Conservation (phyloP, 2,797 vertebrate genomes). For the Cichlasoma orientale region DNA sequence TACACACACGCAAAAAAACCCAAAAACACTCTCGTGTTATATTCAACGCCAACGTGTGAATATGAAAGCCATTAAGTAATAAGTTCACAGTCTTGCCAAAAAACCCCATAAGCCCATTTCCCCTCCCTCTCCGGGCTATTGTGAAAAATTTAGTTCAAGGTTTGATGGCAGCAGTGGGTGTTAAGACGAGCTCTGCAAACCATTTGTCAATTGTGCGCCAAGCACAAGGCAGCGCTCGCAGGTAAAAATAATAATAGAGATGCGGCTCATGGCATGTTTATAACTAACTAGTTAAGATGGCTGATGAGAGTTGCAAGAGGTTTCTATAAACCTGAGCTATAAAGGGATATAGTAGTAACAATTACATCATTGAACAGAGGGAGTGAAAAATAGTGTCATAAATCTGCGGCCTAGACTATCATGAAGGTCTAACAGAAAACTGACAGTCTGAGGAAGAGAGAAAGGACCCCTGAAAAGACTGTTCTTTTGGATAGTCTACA, state of each 20-base stretch:
- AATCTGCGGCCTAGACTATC: conserved; percentile 30
- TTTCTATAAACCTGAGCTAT: conserved; percentile 36
- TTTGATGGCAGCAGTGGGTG: conserved; percentile 35
- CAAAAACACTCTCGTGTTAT: background rate
- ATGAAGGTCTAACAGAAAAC: conserved; percentile 8
- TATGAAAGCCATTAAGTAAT: conserved; percentile 16
- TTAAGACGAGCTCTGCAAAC: conserved; percentile 19
- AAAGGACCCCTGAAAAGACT: background rate
- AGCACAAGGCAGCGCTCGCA: background rate
- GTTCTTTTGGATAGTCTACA: background rate
- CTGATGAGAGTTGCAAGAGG: conserved; percentile 18
- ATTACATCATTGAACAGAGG: conserved; percentile 41
- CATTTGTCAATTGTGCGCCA: conserved; percentile 52
- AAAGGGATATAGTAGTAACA: conserved; percentile 25
- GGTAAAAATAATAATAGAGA: conserved; percentile 16
- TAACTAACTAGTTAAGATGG: conserved; percentile 8
- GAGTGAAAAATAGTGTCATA: conserved; percentile 41
- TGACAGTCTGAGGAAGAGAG: background rate
- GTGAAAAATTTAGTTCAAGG: conserved; percentile 40
- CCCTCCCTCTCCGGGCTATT: conserved; percentile 15
- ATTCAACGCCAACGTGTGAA: background rate
- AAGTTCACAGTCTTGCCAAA: conserved; percentile 12
- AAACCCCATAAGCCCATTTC: conserved; percentile 29
- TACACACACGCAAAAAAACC: background rate
- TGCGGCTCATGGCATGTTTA: conserved; percentile 23